Evolutionary conservation across 2,888 invertebrate species (phyloP), one percentile per base, ranked within the genome.

Genomic region (Synergus laeviventris): DNA sequence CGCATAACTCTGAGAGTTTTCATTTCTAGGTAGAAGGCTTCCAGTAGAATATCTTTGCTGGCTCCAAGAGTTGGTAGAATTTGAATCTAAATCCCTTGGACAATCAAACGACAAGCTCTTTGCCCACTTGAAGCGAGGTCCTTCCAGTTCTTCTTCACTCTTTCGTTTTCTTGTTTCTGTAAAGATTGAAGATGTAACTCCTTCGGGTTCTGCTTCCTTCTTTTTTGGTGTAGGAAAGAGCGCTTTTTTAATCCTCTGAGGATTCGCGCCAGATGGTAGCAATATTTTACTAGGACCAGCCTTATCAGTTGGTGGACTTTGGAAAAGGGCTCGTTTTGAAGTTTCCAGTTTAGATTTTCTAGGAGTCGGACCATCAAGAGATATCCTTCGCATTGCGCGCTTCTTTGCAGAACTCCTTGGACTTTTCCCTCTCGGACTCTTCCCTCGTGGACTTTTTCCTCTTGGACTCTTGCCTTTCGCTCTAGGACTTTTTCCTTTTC

Each of bases 321-420:
- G 93, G 84, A 96, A 96, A 1, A 96, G 89, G 0, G 96, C 95
- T 76, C 96, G 92, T 84, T 95, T 96, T 0, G 94, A 92, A 0
- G 93, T 92, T 86, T 94, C 94, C 24, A 89, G 60, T 76, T 88
- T 91, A 1, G 86, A 75, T 81, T 88, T 90, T 31, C 86, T 79
- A 0, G 88, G 87, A 84, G 87, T 89, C 18, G 85, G 82, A 18
- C 91, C 85, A 78, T 93, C 93, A 86, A 93, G 88, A 0, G 91
- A 86, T 9, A 93, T 83, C 61, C 92, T 88, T 74, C 92, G 86
- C 87, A 92, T 59, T 81, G 91, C 81, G 49, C 77, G 90, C 84
- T 94, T 94, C 82, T 93, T 94, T 24, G 93, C 92, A 0, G 94
- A 94, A 74, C 94, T 94, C 0, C 93, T 93, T 0, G 94, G 94